A percentile compares a stretch with the other conserved stretches of the same genome.
Conservation (phyloP, 2,113 vertebrate genomes). For the Chitala chitala region DNA sequence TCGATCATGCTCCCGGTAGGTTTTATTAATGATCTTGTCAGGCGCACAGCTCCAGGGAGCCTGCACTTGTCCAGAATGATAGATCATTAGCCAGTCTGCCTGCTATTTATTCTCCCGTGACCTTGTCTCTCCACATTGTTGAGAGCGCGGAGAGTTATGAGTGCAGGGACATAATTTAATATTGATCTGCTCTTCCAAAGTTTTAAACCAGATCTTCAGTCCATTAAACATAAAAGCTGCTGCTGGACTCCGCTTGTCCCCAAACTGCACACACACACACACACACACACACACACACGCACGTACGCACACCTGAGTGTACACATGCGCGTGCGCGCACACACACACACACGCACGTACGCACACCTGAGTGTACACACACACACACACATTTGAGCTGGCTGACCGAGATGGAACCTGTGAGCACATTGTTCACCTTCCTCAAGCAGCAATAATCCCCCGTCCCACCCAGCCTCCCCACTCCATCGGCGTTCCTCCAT, state of each 20-base stretch:
- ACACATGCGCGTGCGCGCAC: background rate
- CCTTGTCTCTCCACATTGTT: slow-evolving; percentile 86
- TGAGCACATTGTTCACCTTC: background rate
- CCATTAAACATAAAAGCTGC: slow-evolving; percentile 35
- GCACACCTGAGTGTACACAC: background rate
- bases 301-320: background rate
- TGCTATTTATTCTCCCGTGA: slow-evolving; percentile 90
- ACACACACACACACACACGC: slow-evolving; percentile 16
- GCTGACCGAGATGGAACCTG: background rate
- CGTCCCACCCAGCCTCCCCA: too few species aligned
- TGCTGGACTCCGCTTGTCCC: background rate
- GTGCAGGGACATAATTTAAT: slow-evolving; percentile 77
- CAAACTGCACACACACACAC: background rate
- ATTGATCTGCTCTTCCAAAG: slow-evolving; percentile 69
- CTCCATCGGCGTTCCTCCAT: background rate
- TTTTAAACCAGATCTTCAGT: slow-evolving; percentile 39
- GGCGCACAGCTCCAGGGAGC: slow-evolving; percentile 66
- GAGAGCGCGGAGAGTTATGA: slow-evolving; percentile 77
- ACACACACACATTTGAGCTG: background rate
- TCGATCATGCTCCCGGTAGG: slow-evolving; percentile 75
- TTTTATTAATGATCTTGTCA: slow-evolving; percentile 93
- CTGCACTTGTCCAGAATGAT: slow-evolving; percentile 80
- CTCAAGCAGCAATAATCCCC: background rate
- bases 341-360: background rate
- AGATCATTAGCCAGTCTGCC: slow-evolving; percentile 75